phyloP scores from a whole-genome alignment of 2,113 vertebrate species.

The Oreocharis arfaki region DNA sequence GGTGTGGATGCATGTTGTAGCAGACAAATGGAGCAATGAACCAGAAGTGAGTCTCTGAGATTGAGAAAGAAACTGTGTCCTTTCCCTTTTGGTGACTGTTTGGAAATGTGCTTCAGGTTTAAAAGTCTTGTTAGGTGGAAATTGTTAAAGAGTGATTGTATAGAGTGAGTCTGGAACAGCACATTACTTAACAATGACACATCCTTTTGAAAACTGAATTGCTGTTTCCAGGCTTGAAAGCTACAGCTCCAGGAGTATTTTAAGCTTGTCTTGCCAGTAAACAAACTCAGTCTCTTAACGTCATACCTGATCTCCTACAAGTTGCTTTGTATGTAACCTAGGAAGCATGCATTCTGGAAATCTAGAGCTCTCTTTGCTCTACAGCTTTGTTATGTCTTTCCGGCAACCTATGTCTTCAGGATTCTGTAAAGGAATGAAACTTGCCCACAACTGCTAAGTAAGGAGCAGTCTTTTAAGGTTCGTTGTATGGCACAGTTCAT shows the following conservation, averaged over 20 bases:
- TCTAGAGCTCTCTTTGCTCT: not conserved
- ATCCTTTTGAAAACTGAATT: not conserved
- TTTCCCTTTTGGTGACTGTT: not conserved
- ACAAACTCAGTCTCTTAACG: accelerated
- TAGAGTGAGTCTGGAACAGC: not conserved
- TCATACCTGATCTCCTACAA: not conserved
- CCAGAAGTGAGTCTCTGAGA: not conserved
- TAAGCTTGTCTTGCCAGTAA: not conserved
- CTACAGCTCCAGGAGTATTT: not conserved
- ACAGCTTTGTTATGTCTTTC: not conserved
- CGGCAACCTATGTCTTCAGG: not conserved
- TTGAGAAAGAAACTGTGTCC: not conserved
- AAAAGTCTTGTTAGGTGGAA: not conserved
- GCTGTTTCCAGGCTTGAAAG: not conserved
- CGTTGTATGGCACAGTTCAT: not conserved
- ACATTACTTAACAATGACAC: not conserved
- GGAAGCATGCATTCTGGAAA: not conserved
- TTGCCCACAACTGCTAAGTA: not conserved
- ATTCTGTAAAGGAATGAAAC: not conserved
- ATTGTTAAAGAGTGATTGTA: not conserved
- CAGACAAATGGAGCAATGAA: not conserved
- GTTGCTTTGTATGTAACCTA: not conserved
- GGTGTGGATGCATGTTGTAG: not conserved
- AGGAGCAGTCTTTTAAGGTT: not conserved
- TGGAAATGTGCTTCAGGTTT: not conserved